Evolutionary conservation across 1,140 invertebrate species (phyloP), one percentile per base, ranked within the genome.

Genomic region (Melipona quadrifasciata): DNA sequence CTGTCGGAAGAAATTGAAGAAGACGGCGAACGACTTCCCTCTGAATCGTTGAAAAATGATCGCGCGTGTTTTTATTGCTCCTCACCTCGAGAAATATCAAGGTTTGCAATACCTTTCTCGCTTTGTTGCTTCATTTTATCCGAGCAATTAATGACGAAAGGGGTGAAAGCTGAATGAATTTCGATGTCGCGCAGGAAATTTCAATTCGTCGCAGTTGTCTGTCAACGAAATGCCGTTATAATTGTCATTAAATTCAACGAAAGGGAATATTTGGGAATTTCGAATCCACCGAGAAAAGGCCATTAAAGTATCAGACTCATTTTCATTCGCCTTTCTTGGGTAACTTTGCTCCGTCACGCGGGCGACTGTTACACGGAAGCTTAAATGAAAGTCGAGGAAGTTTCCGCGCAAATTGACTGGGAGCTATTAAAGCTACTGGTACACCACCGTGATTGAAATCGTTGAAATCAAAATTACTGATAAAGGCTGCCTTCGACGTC

Each of bases 321-420:
- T 87, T 84, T 88, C 65, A 84, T 84, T 84, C 24, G 27, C 31
- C 16, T 58, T 11, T 39, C 24, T 74, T 17, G 17, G 24, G 27
- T n/a, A 87, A 87, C 53, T 83, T n/a, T 14, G 21, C 31, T 76
- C 53, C 51, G 61, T 79, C 74, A 68, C 27, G 16, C 19, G 24
- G 47, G 14, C n/a, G 34, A 27, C 14, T 17, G 79, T 74, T 81
- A 53, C 27, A 81, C 14, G 57, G 53, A 31, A 71, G 47, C 57
- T 79, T 55, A 17, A 57, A 68, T 64, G 67, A 82, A 86, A 82
- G 74, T 75, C 34, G 47, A 31, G 39, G 0, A 87, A 87, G 64
- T 88, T 87, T 67, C 67, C 61, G 47, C 53, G 51, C 11, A 84
- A 88, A 87, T 88, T 79, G 82, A 79, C 65, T 61, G n/a, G 47